A percentile compares a stretch with the other conserved stretches of the same genome.
phyloP scores from a whole-genome alignment of 2,113 vertebrate genomes.

The Embiotoca jacksoni region DNA sequence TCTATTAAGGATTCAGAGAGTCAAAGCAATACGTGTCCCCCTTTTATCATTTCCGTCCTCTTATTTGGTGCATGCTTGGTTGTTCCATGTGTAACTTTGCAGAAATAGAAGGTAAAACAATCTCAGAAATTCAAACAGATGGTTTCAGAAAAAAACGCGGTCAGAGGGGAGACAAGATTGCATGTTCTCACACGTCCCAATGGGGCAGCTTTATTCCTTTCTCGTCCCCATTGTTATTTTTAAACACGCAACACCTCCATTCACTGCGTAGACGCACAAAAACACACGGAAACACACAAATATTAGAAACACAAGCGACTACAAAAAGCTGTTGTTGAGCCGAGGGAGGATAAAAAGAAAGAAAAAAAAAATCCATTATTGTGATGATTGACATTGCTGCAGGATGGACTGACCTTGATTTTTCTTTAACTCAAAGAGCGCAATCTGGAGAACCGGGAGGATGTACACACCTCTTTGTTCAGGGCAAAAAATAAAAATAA shows the following conservation, averaged over 20 bases:
- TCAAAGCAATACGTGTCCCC: not conserved
- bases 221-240: not conserved
- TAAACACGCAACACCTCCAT: conserved; percentile 11
- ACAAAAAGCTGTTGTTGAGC: conserved; percentile 4
- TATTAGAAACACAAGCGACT: no score
- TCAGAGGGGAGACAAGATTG: not conserved
- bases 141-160: not conserved
- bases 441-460: not conserved
- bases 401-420: conserved; percentile 31
- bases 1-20: not conserved
- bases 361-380: conserved; percentile 11
- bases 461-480: not conserved
- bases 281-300: not conserved
- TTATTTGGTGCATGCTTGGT: not conserved
- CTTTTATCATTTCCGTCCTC: not conserved
- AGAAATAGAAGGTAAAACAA: not conserved
- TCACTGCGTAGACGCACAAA: not conserved
- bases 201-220: not conserved
- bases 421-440: conserved; percentile 12
- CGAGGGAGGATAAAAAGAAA: not conserved
- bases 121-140: not conserved
- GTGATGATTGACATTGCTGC: conserved; percentile 15
- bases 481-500: conserved; percentile 1
- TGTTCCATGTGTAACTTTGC: not conserved
- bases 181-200: not conserved